phyloP scores from a whole-genome alignment of 2,797 vertebrate genomes.

The Galago senegalensis region DNA sequence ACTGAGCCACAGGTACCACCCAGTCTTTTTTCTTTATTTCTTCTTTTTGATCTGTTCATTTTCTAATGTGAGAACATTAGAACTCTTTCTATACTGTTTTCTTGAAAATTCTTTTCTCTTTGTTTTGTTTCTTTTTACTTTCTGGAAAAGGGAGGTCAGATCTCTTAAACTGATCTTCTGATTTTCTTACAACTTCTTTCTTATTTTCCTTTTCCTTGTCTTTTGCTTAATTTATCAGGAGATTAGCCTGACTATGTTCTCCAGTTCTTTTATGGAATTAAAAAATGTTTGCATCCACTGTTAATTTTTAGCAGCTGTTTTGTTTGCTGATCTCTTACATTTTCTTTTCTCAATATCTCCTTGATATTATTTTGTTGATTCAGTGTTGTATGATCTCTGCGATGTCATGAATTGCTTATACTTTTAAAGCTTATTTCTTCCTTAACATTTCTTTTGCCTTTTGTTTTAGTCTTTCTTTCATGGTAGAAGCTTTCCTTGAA shows the following conservation, averaged over 20 bases:
- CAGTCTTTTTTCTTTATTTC: background rate
- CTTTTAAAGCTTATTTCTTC: constrained; percentile 28
- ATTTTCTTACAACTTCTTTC: constrained; percentile 23
- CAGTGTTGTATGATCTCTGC: background rate
- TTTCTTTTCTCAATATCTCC: background rate
- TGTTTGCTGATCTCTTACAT: background rate
- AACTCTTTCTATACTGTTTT: background rate
- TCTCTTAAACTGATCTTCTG: background rate
- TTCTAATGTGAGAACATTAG: background rate
- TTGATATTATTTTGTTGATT: constrained; percentile 1
- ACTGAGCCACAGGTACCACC: too few relatives aligned
- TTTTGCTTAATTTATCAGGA: background rate
- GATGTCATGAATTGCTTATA: background rate
- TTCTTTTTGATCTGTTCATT: background rate
- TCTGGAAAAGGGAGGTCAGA: background rate
- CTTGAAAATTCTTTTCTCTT: background rate
- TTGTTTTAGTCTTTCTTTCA: constrained; percentile 1
- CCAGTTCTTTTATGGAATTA: background rate
- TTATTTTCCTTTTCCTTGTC: constrained; percentile 8
- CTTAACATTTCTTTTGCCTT: background rate
- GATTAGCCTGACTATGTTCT: constrained; percentile 12
- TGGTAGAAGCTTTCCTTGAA: background rate
- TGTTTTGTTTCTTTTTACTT: background rate
- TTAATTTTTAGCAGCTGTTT: constrained; percentile 19
- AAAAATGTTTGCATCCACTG: background rate